phyloP scores from a whole-genome alignment of 2,113 vertebrate species.

The Phaetusa simplex region DNA sequence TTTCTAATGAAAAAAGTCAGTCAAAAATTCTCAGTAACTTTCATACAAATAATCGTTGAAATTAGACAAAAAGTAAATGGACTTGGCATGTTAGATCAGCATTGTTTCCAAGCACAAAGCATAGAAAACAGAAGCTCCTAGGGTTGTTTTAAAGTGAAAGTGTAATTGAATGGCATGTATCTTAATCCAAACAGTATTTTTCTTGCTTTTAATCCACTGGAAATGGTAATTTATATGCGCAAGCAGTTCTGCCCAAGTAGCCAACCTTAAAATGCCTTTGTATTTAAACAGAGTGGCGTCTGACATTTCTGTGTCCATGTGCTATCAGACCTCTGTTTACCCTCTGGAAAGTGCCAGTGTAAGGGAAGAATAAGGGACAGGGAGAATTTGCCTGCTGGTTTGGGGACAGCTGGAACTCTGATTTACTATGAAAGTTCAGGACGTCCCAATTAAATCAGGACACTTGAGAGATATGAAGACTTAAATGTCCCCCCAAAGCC shows the following conservation, averaged over 20 bases:
- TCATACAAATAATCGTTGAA: not conserved
- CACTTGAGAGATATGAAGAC: not conserved
- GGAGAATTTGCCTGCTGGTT: not conserved
- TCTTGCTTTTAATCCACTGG: not conserved
- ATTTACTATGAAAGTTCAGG: conserved; percentile 28
- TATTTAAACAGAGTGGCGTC: conserved; percentile 44
- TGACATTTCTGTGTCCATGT: conserved; percentile 18
- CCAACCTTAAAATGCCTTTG: conserved; percentile 55
- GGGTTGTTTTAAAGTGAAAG: conserved; percentile 34
- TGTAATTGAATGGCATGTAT: not conserved
- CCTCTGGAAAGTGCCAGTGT: not conserved
- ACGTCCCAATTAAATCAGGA: conserved; percentile 33
- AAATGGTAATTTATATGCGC: conserved; percentile 19
- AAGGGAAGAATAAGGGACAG: not conserved
- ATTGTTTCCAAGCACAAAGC: conserved; percentile 26
- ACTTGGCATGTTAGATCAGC: not conserved
- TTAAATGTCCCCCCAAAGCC: not conserved
- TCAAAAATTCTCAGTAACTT: conserved; percentile 4
- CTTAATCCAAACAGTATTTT: conserved; percentile 10
- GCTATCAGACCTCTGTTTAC: conserved; percentile 6
- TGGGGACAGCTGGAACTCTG: not conserved
- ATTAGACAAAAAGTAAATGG: conserved; percentile 41
- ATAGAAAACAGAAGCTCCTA: conserved; percentile 9
- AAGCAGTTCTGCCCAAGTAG: not conserved
- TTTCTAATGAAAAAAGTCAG: conserved; percentile 23